Evolutionary conservation across 2,888 invertebrate species (phyloP).

Genomic region (Trissonchulus sp.): DNA sequence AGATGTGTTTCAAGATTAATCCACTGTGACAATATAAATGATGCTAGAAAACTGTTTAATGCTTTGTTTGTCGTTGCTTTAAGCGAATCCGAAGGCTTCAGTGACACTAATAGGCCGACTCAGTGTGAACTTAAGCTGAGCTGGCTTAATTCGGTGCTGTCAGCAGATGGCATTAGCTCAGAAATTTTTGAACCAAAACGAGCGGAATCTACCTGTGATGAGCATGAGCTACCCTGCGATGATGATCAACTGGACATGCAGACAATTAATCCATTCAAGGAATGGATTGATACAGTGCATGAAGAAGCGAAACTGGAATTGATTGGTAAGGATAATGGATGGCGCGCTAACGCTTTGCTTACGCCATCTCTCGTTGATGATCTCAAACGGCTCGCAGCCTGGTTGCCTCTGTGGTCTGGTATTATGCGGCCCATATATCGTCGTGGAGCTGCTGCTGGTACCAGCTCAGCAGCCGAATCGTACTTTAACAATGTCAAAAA

Average conservation of each 20-base stretch:
- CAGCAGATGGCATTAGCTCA: too few relatives aligned
- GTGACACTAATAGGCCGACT: background rate
- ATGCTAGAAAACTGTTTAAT: background rate
- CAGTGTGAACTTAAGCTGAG: too few relatives aligned
- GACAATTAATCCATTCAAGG: too few relatives aligned
- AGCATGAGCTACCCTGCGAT: too few relatives aligned
- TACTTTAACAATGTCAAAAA: background rate
- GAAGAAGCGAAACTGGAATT: too few relatives aligned
- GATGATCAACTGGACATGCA: too few relatives aligned
- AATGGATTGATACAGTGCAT: too few relatives aligned
- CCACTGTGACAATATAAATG: background rate
- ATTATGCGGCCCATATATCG: background rate
- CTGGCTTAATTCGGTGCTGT: too few relatives aligned
- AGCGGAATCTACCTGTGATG: too few relatives aligned
- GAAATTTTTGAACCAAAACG: too few relatives aligned
- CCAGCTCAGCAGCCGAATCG: background rate
- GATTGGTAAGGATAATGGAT: background rate
- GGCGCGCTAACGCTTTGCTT: background rate
- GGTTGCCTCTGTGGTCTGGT: background rate
- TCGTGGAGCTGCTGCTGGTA: background rate
- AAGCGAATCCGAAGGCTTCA: background rate
- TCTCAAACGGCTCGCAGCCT: background rate
- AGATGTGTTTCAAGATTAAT: background rate
- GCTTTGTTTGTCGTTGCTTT: background rate
- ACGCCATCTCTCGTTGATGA: background rate